Conservation (phyloP, 2,888 invertebrate genomes). For the Metacarcinus magister region DNA sequence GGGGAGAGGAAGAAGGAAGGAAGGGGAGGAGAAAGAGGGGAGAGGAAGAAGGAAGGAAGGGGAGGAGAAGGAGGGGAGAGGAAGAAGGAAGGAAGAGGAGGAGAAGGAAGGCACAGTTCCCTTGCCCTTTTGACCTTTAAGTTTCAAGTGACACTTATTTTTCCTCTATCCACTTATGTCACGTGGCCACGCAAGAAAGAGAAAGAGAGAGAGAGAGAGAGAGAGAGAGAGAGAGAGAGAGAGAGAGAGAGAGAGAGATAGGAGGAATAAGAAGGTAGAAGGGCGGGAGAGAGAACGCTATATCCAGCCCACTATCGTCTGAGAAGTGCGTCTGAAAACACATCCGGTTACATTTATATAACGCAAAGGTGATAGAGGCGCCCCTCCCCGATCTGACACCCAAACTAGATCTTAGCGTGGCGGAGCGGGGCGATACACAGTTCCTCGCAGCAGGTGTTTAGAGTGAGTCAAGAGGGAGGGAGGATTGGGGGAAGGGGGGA, state of each 20-base stretch:
- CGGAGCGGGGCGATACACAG: constrained; percentile 11
- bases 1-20: background rate
- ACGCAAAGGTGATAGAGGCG: background rate
- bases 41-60: background rate
- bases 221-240: background rate
- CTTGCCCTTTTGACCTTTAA: constrained; percentile 37
- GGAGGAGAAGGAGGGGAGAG: background rate
- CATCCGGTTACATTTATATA: background rate
- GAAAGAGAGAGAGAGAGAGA: background rate
- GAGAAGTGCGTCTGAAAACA: background rate
- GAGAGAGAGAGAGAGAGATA: background rate
- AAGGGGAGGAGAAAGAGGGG: background rate
- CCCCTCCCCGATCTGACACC: background rate
- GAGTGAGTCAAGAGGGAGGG: background rate
- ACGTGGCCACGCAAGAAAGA: background rate
- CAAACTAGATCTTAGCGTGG: background rate
- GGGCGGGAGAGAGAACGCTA: background rate
- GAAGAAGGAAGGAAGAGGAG: background rate
- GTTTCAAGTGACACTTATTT: constrained; percentile 42
- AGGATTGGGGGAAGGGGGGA: background rate
- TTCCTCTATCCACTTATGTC: constrained; percentile 4
- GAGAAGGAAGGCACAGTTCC: background rate
- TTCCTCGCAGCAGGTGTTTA: constrained; percentile 1
- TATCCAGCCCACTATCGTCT: background rate
- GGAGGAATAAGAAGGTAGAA: background rate